Evolutionary conservation across 2,888 invertebrate species (phyloP), one percentile per base, ranked within the genome.

Genomic region (Polia nebulosa): DNA sequence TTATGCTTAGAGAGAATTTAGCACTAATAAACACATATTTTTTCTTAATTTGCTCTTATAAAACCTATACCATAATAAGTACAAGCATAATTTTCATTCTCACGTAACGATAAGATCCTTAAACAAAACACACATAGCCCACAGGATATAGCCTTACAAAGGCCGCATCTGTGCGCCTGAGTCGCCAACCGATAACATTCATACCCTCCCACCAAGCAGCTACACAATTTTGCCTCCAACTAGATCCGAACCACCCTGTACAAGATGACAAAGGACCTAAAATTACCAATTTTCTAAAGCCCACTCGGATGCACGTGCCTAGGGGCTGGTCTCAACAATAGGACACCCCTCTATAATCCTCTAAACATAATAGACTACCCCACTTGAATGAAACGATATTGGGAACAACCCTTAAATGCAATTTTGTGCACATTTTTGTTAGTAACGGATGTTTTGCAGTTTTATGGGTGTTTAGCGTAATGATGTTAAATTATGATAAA

Each of bases 321-420:
- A 27, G 51, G 72, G 76, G 77, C 60, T 70, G 56, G 25, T 27
- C 22, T 13, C 57, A 32, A 88, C 87, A 88, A 88, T 82, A 63
- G 80, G 34, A 59, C 84, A 80, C 81, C 84, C 81, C 83, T 76
- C 75, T 82, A 64, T 74, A 84, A 84, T 82, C 82, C 78, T 80
- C 72, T 51, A 41, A 59, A 66, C 52, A 82, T 73, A 81, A 83
- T 82, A 76, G 80, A 60, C 74, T 71, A 71, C 79, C 79, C 76
- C 68, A 65, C 81, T 78, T 63, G 44, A 75, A 29, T 73, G 63
- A 74, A 82, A 84, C 84, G 79, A 83, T 84, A 81, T 67, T 63
- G 61, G 49, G 58, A 32, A 53, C 68, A 65, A 72, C 72, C 67
- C 62, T 58, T 25, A 58, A 47, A 71, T 76, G 51, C 62, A 73